Conservation (phyloP, 2,888 invertebrate genomes). For the Mycogona germanica region DNA sequence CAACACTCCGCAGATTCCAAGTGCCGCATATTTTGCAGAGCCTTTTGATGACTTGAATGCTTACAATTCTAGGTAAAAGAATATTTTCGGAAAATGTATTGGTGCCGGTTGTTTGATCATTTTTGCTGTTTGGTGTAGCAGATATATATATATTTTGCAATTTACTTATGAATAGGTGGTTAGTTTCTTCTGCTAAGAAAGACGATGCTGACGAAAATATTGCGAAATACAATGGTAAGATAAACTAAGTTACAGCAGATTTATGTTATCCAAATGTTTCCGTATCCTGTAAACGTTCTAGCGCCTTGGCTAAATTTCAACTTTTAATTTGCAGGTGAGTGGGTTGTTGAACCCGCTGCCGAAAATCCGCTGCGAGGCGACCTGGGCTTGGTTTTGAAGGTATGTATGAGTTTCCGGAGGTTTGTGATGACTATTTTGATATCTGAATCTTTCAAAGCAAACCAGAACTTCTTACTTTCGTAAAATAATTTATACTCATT, state of each 20-base stretch:
- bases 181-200: conserved; percentile 81
- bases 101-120: background rate
- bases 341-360: conserved; percentile 59
- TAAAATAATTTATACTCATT: background rate
- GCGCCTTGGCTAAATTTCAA: background rate
- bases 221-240: conserved; percentile 81
- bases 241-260: no score
- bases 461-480: background rate
- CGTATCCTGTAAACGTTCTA: background rate
- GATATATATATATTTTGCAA: background rate
- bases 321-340: conserved; percentile 39
- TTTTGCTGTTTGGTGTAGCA: background rate
- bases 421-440: no score
- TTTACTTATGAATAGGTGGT: conserved; percentile 47
- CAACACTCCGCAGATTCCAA: no score
- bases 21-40: no score
- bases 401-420: no score
- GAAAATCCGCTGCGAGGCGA: conserved; percentile 70
- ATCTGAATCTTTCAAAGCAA: no score
- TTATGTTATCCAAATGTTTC: background rate
- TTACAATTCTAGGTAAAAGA: background rate
- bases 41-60: no score
- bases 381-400: conserved; percentile 70
- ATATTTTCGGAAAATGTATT: background rate
- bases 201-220: conserved; percentile 72